These are phyloP conservation scores for Channa argus DNA, from an alignment of 2,113 vertebrate genomes.

Conservation along the genomic window DNA sequence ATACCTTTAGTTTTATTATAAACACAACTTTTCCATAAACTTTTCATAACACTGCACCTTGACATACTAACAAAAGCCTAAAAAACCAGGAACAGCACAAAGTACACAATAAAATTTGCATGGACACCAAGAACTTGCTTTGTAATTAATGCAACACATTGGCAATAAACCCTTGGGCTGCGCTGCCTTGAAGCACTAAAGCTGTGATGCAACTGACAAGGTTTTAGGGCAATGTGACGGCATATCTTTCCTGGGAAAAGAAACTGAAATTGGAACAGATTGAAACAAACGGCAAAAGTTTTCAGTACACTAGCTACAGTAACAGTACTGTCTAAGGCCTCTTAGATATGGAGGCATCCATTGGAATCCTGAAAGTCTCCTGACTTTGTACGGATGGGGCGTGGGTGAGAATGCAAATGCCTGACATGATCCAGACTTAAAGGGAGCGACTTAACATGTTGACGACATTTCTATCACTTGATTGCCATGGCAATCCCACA, in stretches of 20 bases:
- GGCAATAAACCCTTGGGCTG: slow-evolving; percentile 60
- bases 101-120: slow-evolving; percentile 35
- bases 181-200: slow-evolving; percentile 61
- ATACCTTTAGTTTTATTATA: not conserved
- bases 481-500: too few relatives aligned
- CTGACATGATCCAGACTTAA: too few relatives aligned
- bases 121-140: slow-evolving; percentile 65
- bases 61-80: slow-evolving; percentile 5
- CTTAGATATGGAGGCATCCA: too few relatives aligned
- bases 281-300: slow-evolving; percentile 39
- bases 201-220: slow-evolving; percentile 73
- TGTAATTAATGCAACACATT: slow-evolving; percentile 69
- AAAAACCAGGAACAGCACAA: slow-evolving; percentile 21
- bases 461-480: too few relatives aligned
- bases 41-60: not conserved
- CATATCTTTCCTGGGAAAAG: slow-evolving; percentile 44
- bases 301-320: slow-evolving; percentile 3
- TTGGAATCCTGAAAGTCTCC: too few relatives aligned
- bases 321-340: too few relatives aligned
- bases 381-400: too few relatives aligned
- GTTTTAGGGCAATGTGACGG: slow-evolving; percentile 64
- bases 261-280: slow-evolving; percentile 39
- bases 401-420: too few relatives aligned
- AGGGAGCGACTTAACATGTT: too few relatives aligned
- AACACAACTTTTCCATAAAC: not conserved